phyloP scores from a whole-genome alignment of 1,140 invertebrate genomes.

The Philaenus spumarius region DNA sequence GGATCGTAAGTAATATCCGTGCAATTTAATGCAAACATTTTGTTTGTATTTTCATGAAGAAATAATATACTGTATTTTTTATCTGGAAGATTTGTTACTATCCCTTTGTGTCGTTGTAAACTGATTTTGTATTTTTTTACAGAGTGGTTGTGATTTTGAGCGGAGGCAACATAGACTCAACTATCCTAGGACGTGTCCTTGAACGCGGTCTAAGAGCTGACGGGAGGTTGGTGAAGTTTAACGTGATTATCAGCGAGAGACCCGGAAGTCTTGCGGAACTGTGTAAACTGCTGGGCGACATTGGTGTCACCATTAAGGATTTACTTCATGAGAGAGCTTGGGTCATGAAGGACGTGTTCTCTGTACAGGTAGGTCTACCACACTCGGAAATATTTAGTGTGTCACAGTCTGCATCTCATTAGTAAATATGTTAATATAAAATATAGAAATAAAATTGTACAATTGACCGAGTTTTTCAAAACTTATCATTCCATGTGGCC shows the following conservation, averaged over 20 bases:
- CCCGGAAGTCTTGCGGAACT: conserved; percentile 86
- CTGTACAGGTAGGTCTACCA: conserved; percentile 60
- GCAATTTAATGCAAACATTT: too few relatives aligned
- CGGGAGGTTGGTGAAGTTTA: conserved; percentile 78
- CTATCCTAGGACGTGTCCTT: conserved; percentile 77
- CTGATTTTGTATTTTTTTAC: conserved; percentile 21
- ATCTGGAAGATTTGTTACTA: too few relatives aligned
- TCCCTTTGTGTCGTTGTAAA: too few relatives aligned
- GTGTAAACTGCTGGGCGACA: conserved; percentile 61
- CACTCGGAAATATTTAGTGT: too few relatives aligned
- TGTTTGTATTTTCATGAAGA: too few relatives aligned
- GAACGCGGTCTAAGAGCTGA: conserved; percentile 86
- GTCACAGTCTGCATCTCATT: too few relatives aligned
- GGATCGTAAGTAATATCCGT: too few relatives aligned
- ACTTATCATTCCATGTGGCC: too few relatives aligned
- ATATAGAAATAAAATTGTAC: too few relatives aligned
- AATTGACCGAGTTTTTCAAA: too few relatives aligned
- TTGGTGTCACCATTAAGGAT: conserved; percentile 87
- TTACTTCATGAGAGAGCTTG: conserved; percentile 91
- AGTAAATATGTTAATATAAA: too few relatives aligned
- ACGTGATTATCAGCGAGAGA: conserved; percentile 77
- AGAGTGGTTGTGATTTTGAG: conserved; percentile 78
- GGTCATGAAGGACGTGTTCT: conserved; percentile 83
- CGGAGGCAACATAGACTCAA: conserved; percentile 92
- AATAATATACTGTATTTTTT: too few relatives aligned